phyloP scores from a whole-genome alignment of 2,888 invertebrate species.

The Mesorhabditis spiculigera region DNA sequence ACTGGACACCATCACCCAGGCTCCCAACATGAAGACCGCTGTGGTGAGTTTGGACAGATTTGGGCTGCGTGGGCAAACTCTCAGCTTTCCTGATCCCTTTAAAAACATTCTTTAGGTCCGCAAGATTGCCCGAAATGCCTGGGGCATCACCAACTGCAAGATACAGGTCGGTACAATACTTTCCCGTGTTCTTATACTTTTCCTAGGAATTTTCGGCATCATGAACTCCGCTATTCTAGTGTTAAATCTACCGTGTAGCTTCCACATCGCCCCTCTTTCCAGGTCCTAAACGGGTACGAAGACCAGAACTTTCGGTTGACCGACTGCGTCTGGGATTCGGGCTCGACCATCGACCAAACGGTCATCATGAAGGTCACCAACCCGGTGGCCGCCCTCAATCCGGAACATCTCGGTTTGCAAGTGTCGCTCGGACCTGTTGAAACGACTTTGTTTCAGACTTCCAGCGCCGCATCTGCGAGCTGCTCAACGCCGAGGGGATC shows the following conservation, averaged over 20 bases:
- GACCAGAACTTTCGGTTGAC: neutral
- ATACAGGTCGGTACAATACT: neutral
- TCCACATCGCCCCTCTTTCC: neutral
- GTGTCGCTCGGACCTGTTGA: neutral
- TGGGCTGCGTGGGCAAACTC: too few species aligned
- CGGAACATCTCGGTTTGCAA: neutral
- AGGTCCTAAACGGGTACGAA: conserved; percentile 6
- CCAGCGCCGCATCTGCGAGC: neutral
- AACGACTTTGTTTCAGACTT: neutral
- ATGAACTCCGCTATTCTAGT: neutral
- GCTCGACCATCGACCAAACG: neutral
- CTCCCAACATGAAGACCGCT: too few species aligned
- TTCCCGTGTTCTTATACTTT: too few species aligned
- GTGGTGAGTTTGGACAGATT: too few species aligned
- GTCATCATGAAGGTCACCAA: neutral
- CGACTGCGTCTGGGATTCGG: neutral
- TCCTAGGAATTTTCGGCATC: too few species aligned
- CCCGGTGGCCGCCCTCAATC: neutral
- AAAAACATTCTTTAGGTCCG: neutral
- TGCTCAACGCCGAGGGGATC: neutral
- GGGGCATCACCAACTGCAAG: neutral
- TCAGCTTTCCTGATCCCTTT: too few species aligned
- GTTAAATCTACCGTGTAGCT: neutral
- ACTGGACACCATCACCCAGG: too few species aligned
- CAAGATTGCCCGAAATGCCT: neutral